Evolutionary conservation across 1,140 invertebrate species (phyloP), one percentile per base, ranked within the genome.

Genomic region (Trichomalopsis sarcophagae): DNA sequence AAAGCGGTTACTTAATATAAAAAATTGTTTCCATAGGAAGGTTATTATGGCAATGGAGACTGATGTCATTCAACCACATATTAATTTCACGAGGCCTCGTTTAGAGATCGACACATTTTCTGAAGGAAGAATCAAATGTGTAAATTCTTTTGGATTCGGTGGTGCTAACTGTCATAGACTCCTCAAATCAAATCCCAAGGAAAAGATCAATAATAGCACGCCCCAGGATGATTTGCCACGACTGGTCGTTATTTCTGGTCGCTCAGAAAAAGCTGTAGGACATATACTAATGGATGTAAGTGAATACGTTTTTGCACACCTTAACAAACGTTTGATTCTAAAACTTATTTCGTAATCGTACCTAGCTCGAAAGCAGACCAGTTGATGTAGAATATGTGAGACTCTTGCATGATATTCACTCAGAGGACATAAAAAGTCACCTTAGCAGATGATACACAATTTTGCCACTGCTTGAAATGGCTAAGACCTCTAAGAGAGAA

Each of bases 221-320:
- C 92, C 93, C 0, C 78, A 88, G 23, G 92, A 94, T 84, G 89
- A 92, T 84, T 66, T 94, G 44, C 95, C 94, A 14, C 90, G 95
- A 86, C 89, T 97, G 40, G 93, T 96, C 9, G 92, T 94, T 13
- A 93, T 94, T 71, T 94, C 94, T 87, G 95, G 95, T 33, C 92
- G 96, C 87, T 96, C 96, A 73, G 94, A 96, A 90, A 94, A 97
- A 84, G 95, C 96, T 6, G 94, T 98, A 0, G 92, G 95, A 50
- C 90, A 90, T 79, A 93, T 98, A 74, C 92, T 98, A 14, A 93
- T 95, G 84, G 94, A 95, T 55, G 88, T 96, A 87, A 87, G 90
- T 36, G 2, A 36, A 36, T 36, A 36, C 36, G 21, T 80, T n/a
- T 68, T 68, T 80, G 86, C 5, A 36, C 3, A 36, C 33, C 33